Evolutionary conservation across 2,113 vertebrate genomes (phyloP), one percentile per base, ranked within the genome.

Genomic region (Xenopus laevis): DNA sequence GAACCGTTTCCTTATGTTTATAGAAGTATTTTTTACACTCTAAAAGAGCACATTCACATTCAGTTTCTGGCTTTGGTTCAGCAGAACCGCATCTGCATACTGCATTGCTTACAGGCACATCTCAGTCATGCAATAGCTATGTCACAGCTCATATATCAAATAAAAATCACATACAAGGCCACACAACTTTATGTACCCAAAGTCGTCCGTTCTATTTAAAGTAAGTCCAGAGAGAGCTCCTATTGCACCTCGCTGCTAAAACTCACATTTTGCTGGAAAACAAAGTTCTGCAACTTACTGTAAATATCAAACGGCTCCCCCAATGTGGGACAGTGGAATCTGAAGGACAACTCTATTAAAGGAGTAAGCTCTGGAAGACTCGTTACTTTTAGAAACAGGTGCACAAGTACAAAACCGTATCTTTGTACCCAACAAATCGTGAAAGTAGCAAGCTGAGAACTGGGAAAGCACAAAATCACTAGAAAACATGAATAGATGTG

Each of bases 91-190:
- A 93, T 93, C 87, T 93, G 89, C 88, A 91, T 83, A 83, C 82
- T 86, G 76, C 66, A 81, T 86, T 82, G 83, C 90, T 92, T 87
- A 89, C 81, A 86, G 88, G 86, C 84, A 87, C 83, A 89, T 89
- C 89, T 91, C 91, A 89, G 91, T 94, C 94, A 94, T 88, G 87
- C 91, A 89, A 89, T 82, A 93, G 90, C 89, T 95, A 95, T 95
- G 92, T 94, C 89, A 84, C 94, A 94, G 94, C 87, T 94, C 91
- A 85, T 95, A 94, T 90, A 94, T 94, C 91, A 93, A 91, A 88
- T 89, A 88, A 89, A 89, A 95, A 91, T 90, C 89, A 90, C 87
- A 87, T 83, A 86, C 82, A 85, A 84, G 88, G 85, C 89, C 88
- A 91, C 89, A 91, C 88, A 89, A 84, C 86, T 83, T 87, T 84